These are phyloP conservation scores for Callyntrura guangdongensis DNA, from an alignment of 2,888 invertebrate genomes.

Conservation along the genomic window DNA sequence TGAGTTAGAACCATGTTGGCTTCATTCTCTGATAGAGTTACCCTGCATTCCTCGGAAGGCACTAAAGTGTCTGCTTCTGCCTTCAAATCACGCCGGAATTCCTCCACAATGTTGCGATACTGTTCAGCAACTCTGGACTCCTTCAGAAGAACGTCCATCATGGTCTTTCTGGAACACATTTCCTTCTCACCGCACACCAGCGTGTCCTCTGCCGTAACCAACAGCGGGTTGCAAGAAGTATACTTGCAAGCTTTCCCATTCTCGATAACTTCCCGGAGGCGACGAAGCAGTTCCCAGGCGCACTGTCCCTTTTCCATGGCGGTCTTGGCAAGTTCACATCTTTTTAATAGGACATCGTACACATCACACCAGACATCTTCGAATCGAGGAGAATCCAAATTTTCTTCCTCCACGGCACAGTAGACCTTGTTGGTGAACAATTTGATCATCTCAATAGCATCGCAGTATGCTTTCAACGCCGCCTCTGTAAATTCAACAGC, in stretches of 20 bases:
- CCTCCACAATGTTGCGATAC: conserved; percentile 82
- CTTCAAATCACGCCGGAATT: conserved; percentile 83
- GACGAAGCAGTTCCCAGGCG: conserved; percentile 84
- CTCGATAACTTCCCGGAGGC: conserved; percentile 83
- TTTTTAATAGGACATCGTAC: conserved; percentile 76
- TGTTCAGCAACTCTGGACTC: conserved; percentile 83
- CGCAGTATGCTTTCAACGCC: conserved; percentile 84
- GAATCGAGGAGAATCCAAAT: conserved; percentile 83
- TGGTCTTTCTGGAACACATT: conserved; percentile 81
- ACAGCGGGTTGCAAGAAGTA: conserved; percentile 83
- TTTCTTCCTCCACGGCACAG: conserved; percentile 83
- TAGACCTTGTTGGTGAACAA: conserved; percentile 83
- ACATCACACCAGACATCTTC: conserved; percentile 84
- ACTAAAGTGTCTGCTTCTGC: conserved; percentile 83
- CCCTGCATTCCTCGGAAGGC: conserved; percentile 78
- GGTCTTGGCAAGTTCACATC: conserved; percentile 82
- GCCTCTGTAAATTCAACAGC: conserved; percentile 83
- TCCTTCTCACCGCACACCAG: conserved; percentile 83
- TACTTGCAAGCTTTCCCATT: conserved; percentile 83
- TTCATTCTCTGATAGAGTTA: conserved; percentile 82
- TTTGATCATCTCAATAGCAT: conserved; percentile 82
- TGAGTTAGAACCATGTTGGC: conserved; percentile 83
- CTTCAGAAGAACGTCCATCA: conserved; percentile 82
- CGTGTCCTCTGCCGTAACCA: conserved; percentile 83
- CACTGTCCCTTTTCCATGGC: conserved; percentile 83